Base-by-base conservation (phyloP, 2,113 vertebrate genomes). In the Heterocephalus glaber region DNA sequence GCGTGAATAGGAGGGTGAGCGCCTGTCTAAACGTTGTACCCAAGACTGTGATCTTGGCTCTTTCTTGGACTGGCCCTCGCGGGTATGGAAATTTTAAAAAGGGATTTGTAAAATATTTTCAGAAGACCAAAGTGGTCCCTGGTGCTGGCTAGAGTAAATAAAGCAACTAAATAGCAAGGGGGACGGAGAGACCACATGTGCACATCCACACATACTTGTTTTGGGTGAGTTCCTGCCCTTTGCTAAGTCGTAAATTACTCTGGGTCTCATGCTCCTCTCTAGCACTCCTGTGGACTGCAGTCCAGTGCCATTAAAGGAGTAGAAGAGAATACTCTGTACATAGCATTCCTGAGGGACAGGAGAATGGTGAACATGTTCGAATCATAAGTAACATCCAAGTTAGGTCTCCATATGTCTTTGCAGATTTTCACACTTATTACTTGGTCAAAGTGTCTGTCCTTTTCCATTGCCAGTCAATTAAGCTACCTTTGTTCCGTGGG, bases 201-300 rank as follows among this genome's bases (percentile, higher is more conserved):
- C 6, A 47, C 52, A 8, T 3, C 0, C 0, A 2, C 19, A 85
- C 52, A 6, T 1, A 0, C 0, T 2, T 30, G 85, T 4, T 41
- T n/a, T 41, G 26, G 17, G 6, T 9, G 47, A 10, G 58, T 24
- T 61, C 44, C 26, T 65, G 4, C 26, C 72, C 17, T 86, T 63
- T 52, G 68, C 44, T 35, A 56, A 19, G 9, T 19, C 17, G 33
- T 13, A 16, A 9, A 16, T 81, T 3, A 60, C n/a, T 76, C 54
- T 0, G 35, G 19, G 54, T 54, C 11, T 61, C 5, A 2, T 30
- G 14, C 2, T 70, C 12, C 44, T 88, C 7, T 74, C 17, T 49
- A 0, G 2, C 1, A 14, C 38, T 56, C 52, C 44, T 33, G 10
- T 66, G 61, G 22, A 2, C 44, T 13, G 12, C 11, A 17, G 12